phyloP scores from a whole-genome alignment of 2,888 invertebrate species.

The Tineola bisselliella region DNA sequence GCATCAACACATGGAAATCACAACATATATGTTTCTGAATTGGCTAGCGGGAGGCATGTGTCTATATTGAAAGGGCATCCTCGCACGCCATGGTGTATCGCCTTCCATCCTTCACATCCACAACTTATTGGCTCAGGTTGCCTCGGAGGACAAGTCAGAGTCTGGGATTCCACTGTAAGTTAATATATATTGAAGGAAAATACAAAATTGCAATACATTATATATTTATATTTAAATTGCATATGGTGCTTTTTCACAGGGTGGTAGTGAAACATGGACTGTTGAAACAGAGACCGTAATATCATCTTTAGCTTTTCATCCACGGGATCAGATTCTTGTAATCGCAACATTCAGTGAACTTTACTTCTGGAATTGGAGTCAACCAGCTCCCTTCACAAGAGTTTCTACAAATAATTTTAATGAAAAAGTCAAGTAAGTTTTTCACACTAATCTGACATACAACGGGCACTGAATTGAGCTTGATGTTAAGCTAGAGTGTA shows the following conservation, averaged over 20 bases:
- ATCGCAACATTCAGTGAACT: conserved; percentile 86
- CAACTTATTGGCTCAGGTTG: conserved; percentile 89
- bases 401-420: conserved; percentile 78
- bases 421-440: conserved; percentile 80
- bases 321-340: conserved; percentile 81
- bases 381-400: conserved; percentile 77
- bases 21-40: conserved; percentile 84
- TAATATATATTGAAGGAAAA: too few relatives aligned
- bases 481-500: too few relatives aligned
- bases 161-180: conserved; percentile 79
- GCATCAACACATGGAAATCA: conserved; percentile 93
- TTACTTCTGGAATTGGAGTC: conserved; percentile 91
- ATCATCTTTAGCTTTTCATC: conserved; percentile 89
- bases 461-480: too few relatives aligned
- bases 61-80: conserved; percentile 84
- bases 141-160: conserved; percentile 87
- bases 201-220: too few relatives aligned
- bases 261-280: conserved; percentile 87
- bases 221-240: too few relatives aligned
- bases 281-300: conserved; percentile 78
- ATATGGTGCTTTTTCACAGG: too few relatives aligned
- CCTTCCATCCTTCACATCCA: conserved; percentile 86
- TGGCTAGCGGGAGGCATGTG: conserved; percentile 80
- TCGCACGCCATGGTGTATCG: conserved; percentile 90
- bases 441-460: too few relatives aligned